Evolutionary conservation across 2,113 vertebrate genomes (phyloP).

Genomic region (Cromileptes altivelis): DNA sequence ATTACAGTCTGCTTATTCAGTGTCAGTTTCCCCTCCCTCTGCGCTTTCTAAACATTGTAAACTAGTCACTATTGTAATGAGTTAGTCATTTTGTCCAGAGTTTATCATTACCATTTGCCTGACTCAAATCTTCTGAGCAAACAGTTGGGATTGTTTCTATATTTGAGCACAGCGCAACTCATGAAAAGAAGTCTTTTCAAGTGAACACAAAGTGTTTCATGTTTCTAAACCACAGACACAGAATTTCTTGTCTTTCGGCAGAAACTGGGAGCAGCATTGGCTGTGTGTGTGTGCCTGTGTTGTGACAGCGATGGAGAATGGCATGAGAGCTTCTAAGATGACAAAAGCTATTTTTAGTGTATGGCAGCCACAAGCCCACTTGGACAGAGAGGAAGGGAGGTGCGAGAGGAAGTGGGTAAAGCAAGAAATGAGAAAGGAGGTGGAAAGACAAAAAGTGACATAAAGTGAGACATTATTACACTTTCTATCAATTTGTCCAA

Average conservation of each 20-base stretch:
- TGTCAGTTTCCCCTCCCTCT: slow-evolving; percentile 33
- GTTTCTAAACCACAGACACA: neutral
- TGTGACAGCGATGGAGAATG: slow-evolving; percentile 60
- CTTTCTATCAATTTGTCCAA: neutral
- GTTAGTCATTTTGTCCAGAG: slow-evolving; percentile 26
- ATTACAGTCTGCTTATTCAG: slow-evolving; percentile 53
- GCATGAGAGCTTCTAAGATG: slow-evolving; percentile 61
- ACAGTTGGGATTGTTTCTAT: slow-evolving; percentile 9
- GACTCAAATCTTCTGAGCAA: neutral
- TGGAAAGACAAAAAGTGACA: neutral
- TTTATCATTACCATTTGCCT: slow-evolving; percentile 11
- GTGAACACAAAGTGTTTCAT: slow-evolving; percentile 21
- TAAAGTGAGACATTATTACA: neutral
- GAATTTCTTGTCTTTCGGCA: slow-evolving; percentile 34
- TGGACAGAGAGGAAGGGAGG: slow-evolving; percentile 39
- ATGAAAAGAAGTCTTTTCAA: slow-evolving; percentile 9
- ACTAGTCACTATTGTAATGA: slow-evolving; percentile 34
- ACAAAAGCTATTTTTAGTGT: slow-evolving; percentile 78
- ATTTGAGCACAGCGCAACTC: slow-evolving; percentile 5
- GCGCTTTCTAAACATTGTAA: slow-evolving; percentile 46
- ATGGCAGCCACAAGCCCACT: slow-evolving; percentile 57
- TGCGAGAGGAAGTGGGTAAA: slow-evolving; percentile 16
- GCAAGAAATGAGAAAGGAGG: neutral
- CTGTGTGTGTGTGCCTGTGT: slow-evolving; percentile 13
- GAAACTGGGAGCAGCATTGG: neutral